Percentiles rank a stretch among this genome's conserved stretches.
Conservation (phyloP, 2,888 invertebrate species). For the Ephialtes manifestator region DNA sequence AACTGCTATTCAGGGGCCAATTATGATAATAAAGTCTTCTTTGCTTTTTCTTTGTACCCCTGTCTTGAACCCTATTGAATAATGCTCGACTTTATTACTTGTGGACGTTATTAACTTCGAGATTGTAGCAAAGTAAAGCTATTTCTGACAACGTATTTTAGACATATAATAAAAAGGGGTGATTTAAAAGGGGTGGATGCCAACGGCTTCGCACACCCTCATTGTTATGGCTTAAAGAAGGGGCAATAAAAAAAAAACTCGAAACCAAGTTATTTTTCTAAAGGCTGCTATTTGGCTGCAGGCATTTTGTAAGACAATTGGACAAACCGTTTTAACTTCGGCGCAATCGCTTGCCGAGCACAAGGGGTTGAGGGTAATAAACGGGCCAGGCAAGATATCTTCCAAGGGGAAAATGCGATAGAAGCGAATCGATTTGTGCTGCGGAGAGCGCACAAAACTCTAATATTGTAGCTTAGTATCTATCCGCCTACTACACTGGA, state of each 20-base stretch:
- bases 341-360: constrained; percentile 37
- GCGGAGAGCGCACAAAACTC: not conserved
- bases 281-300: constrained; percentile 48
- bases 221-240: constrained; percentile 28
- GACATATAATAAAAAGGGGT: constrained; percentile 25
- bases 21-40: not conserved
- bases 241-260: constrained; percentile 19
- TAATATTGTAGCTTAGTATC: not conserved
- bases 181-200: constrained; percentile 7
- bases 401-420: constrained; percentile 8
- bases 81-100: constrained; percentile 15
- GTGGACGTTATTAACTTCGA: constrained; percentile 35
- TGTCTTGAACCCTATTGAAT: not conserved
- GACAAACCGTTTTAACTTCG: constrained; percentile 39
- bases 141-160: constrained; percentile 27
- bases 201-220: constrained; percentile 17
- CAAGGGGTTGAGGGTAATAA: not conserved
- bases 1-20: not conserved
- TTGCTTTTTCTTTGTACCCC: not conserved
- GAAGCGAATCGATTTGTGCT: constrained; percentile 24
- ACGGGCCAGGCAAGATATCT: constrained; percentile 13
- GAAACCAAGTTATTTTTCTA: constrained; percentile 45
- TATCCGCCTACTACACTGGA: not conserved
- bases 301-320: constrained; percentile 49
- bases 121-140: not conserved